A percentile compares a stretch with the other conserved stretches of the same genome.
These are phyloP conservation scores for Nibea albiflora DNA, from an alignment of 2,113 vertebrate genomes.

Conservation along the genomic window DNA sequence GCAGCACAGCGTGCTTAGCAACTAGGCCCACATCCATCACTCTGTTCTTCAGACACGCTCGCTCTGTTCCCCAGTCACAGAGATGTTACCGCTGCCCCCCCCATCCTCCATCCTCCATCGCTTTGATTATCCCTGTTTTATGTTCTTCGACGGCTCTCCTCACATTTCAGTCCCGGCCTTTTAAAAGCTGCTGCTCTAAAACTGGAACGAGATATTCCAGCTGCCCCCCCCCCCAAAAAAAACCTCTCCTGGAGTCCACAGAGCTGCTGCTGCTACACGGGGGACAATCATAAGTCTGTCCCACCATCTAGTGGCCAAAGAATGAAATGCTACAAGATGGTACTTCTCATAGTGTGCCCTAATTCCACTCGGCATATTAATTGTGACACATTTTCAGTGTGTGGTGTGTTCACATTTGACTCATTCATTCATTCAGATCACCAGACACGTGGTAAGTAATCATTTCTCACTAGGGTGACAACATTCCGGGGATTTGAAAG, in stretches of 20 bases:
- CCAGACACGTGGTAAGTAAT: no score
- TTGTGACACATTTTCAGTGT: no score
- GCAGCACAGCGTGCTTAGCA: constrained; percentile 56
- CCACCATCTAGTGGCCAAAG: constrained; percentile 62
- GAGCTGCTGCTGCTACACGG: not conserved
- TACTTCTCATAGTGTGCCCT: not conserved
- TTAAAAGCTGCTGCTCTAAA: not conserved
- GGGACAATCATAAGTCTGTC: no score
- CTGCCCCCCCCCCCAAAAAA: constrained; percentile 7
- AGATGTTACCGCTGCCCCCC: not conserved
- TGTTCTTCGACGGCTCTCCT: not conserved
- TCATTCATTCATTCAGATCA: not conserved
- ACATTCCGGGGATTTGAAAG: no score
- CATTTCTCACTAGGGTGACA: no score
- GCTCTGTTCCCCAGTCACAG: not conserved
- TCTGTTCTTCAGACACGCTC: not conserved
- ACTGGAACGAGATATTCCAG: not conserved
- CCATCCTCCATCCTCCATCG: no score
- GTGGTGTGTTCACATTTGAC: not conserved
- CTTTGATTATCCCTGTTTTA: not conserved
- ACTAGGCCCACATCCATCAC: constrained; percentile 31
- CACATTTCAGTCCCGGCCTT: not conserved
- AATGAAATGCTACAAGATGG: not conserved
- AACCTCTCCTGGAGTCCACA: not conserved
- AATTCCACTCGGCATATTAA: not conserved